Base-by-base conservation (phyloP, 2,113 vertebrate genomes). In the Barbus barbus region DNA sequence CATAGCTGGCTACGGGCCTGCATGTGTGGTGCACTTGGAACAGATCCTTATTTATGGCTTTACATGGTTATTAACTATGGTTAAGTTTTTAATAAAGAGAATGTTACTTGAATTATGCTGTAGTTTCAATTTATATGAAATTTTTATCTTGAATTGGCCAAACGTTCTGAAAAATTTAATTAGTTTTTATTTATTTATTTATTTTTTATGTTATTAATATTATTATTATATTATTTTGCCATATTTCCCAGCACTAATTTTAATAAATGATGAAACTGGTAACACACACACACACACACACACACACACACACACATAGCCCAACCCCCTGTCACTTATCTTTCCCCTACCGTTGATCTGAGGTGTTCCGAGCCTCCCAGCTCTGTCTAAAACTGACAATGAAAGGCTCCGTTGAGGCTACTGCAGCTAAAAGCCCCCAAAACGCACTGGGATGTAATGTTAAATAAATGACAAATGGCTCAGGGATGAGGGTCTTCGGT, bases 401-500 rank as follows among this genome's bases (percentile, higher is more conserved):
- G 74, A 73, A 83, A 18, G 74, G 61, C 73, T 84, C 83, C 65
- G 20, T 28, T 0, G 79, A 69, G 79, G 79, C 74, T 53, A 73
- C 63, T 67, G 71, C 24, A 46, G 83, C 74, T 83, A 80, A 78
- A 53, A 65, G 78, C 71, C 77, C 31, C 53, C 61, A 79, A 53
- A 24, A 53, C 79, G 78, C 83, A 74, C 26, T 44, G 73, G 79
- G 51, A 16, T 78, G 46, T 18, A 73, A 78, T 73, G 31, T 72
- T 82, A 76, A 82, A 69, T 78, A 84, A 84, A 85, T 85, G 79
- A 85, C 86, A 85, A 82, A 85, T 44, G 65, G 33, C 41, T 87
- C 5, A 44, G 61, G 44, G 41, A 74, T 31, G 16, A 73, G 65
- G 56, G 79, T 85, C 41, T 78, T 46, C 8, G 26, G 41, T 36